Evolutionary conservation across 2,113 vertebrate species (phyloP), one percentile per base, ranked within the genome.

Genomic region (Grallaria varia): DNA sequence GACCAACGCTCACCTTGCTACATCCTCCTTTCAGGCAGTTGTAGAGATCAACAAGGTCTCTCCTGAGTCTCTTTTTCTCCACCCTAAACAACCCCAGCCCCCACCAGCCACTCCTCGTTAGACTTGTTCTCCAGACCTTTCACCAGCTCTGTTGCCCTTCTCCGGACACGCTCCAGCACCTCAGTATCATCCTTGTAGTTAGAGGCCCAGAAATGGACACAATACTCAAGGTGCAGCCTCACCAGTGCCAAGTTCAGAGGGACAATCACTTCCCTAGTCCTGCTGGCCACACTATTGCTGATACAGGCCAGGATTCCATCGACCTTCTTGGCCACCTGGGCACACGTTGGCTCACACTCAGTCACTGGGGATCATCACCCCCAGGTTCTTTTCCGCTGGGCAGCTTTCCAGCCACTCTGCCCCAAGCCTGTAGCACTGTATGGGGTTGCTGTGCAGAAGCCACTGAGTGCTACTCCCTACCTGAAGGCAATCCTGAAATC

Each of bases 261-360:
- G 4, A 80, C 16, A 39, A 35, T 47, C 55, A 0, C 49, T 56
- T 30, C 21, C 47, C 55, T 50, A 18, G 0, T 19, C 35, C 79
- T 50, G 60, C 28, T 56, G 80, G 20, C 2, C 24, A n/a, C 14
- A 5, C 33, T 12, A 3, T 3, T 35, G 6, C 37, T 52, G 3
- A 19, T 1, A 8, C 4, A 75, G 0, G 42, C 7, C 17, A 80
- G 1, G 33, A 28, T 39, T 28, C 37, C 6, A 4, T 0, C 9
- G 6, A 12, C 18, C 5, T 64, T 40, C 50, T 5, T 25, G 49
- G 33, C 7, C 39, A 31, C 28, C 20, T 79, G 37, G 67, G 17
- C 62, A 15, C 68, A 64, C 22, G 2, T 13, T 40, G 50, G 18
- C 7, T 93, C 44, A 22, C 4, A 2, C 2, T 37, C 44, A 53